Base-by-base conservation (phyloP, 2,113 vertebrate genomes). In the Cynoglossus semilaevis region DNA sequence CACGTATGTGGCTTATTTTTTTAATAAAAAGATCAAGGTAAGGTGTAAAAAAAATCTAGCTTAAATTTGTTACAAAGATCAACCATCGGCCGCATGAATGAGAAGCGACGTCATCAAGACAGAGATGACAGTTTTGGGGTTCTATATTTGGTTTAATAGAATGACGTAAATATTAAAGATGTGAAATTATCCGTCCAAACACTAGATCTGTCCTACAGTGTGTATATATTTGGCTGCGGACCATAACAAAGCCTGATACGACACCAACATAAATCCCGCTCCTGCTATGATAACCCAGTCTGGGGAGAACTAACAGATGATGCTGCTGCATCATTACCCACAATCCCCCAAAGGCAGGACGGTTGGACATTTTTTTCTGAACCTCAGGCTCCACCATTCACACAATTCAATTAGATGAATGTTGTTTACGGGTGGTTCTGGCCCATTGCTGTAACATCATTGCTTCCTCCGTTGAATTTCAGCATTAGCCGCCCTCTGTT, bases 381-480 rank as follows among this genome's bases (percentile, higher is more conserved):
- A 71, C 76, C 74, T 82, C 58, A 53, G 80, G 76, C 59, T 14
- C 67, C 56, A 49, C 50, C 50, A 35, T 49, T 49, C 55, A 22
- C 57, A 67, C 59, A 65, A 76, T 85, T 82, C 73, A 79, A 78
- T 87, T 80, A 82, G 60, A 81, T 60, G 70, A 67, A 70, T 60
- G 67, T 75, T 83, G 82, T 87, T 88, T 86, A 79, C 63, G 70
- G 62, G 57, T 64, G 51, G 85, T 80, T 89, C 70, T 71, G 82
- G 75, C 58, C 82, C 84, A 76, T 65, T 74, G 72, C 43, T 76
- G 65, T 37, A 34, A 61, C 77, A 77, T 87, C 78, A 79, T 59
- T 50, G 77, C 49, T 70, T 56, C 49, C 56, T 69, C 49, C 67
- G 77, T 72, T 36, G 70, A 70, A 67, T 62, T 53, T 7, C 2